Percentiles rank a stretch among this genome's conserved stretches.
phyloP scores from a whole-genome alignment of 2,113 vertebrate genomes.

The Perca flavescens region DNA sequence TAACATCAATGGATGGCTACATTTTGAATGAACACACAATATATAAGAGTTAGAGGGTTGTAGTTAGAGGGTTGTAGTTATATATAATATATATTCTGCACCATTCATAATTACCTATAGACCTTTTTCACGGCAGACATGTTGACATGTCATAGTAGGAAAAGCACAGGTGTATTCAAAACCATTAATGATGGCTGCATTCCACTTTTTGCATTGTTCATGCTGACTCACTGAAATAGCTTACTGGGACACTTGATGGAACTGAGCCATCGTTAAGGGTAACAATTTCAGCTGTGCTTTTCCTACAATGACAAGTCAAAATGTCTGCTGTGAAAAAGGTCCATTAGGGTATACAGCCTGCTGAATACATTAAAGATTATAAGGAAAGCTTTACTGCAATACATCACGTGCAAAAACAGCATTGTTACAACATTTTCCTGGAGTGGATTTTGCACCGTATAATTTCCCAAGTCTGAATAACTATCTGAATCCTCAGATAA shows the following conservation, averaged over 20 bases:
- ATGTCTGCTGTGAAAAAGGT: too few relatives aligned
- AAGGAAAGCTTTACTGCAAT: not conserved
- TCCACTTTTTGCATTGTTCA: too few relatives aligned
- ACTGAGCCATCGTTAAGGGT: too few relatives aligned
- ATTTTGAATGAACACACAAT: not conserved
- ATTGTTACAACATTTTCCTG: not conserved
- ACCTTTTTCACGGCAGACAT: too few relatives aligned
- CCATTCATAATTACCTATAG: not conserved
- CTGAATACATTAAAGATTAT: not conserved
- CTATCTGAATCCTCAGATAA: constrained; percentile 1
- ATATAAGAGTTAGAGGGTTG: not conserved
- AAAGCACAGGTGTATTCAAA: too few relatives aligned
- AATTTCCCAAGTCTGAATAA: constrained; percentile 5
- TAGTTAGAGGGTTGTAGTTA: not conserved
- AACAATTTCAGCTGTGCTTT: too few relatives aligned
- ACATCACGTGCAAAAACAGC: not conserved
- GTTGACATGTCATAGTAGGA: too few relatives aligned
- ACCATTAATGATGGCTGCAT: too few relatives aligned
- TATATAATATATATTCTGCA: not conserved
- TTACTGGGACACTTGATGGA: too few relatives aligned
- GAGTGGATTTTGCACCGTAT: not conserved
- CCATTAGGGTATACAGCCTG: not conserved
- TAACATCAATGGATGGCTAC: not conserved
- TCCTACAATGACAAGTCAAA: too few relatives aligned
- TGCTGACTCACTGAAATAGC: too few relatives aligned